These are phyloP conservation scores for Pemphredon lugubris DNA, from an alignment of 2,888 invertebrate species.

Conservation along the genomic window DNA sequence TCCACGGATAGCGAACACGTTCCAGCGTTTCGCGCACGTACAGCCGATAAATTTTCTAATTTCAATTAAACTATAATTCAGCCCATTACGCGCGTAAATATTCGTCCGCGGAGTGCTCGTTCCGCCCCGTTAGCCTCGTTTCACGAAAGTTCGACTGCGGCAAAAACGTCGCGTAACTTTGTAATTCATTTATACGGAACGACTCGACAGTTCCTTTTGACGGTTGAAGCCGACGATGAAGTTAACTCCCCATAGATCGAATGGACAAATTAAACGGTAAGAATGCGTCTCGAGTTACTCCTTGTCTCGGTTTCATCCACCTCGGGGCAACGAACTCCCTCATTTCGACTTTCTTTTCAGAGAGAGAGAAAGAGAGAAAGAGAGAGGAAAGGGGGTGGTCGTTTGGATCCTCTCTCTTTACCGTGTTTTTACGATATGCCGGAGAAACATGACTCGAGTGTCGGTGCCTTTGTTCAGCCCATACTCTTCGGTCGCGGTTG, in stretches of 20 bases:
- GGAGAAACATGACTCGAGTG: slow-evolving; percentile 43
- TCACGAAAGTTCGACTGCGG: too few relatives aligned
- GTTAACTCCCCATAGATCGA: slow-evolving; percentile 18
- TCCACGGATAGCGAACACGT: too few relatives aligned
- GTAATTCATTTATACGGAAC: slow-evolving; percentile 12
- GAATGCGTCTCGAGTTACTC: slow-evolving; percentile 35
- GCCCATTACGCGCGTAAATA: too few relatives aligned
- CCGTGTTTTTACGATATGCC: slow-evolving; percentile 54
- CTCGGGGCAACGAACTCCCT: slow-evolving; percentile 35
- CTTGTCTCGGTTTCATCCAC: slow-evolving; percentile 24
- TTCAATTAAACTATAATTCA: too few relatives aligned
- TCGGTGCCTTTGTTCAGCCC: slow-evolving; percentile 46
- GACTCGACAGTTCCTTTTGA: slow-evolving; percentile 15
- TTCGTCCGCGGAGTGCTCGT: too few relatives aligned
- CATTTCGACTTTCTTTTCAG: slow-evolving; percentile 23
- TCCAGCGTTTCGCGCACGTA: too few relatives aligned
- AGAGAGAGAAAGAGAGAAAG: too few relatives aligned
- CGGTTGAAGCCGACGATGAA: slow-evolving; percentile 1
- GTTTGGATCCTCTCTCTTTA: slow-evolving; percentile 37
- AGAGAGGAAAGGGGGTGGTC: slow-evolving; percentile 27
- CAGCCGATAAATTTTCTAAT: too few relatives aligned
- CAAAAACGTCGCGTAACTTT: too few relatives aligned
- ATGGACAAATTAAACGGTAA: slow-evolving; percentile 4
- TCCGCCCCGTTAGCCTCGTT: too few relatives aligned
- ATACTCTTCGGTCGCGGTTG: slow-evolving; percentile 27